Conservation (phyloP, 2,113 vertebrate genomes). For the Cryptotis parvus region DNA sequence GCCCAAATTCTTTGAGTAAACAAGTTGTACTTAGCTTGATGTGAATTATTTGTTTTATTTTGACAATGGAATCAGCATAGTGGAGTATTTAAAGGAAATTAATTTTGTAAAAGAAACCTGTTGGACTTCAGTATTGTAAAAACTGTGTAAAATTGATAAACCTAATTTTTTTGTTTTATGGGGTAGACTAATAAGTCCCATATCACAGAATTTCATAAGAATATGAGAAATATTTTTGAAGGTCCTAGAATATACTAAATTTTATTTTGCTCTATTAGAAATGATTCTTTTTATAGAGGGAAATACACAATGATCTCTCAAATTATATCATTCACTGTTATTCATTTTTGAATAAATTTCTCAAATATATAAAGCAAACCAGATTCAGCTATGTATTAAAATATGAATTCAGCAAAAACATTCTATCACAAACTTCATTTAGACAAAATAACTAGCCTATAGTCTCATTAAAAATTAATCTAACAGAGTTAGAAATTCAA, state of each 20-base stretch:
- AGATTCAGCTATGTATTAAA: conserved; percentile 42
- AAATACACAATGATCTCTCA: conserved; percentile 39
- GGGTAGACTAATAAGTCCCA: background rate
- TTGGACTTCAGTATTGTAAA: background rate
- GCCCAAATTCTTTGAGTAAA: background rate
- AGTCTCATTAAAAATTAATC: conserved; percentile 32
- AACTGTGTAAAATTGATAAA: background rate
- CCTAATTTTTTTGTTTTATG: background rate
- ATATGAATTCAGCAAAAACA: conserved; percentile 1
- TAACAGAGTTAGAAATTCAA: conserved; percentile 9
- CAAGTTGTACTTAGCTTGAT: conserved; percentile 12
- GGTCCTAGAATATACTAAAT: background rate
- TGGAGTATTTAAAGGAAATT: background rate
- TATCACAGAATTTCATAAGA: background rate
- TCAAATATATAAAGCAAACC: conserved; percentile 1
- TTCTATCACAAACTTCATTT: conserved; percentile 42
- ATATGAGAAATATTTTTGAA: background rate
- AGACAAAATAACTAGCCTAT: background rate
- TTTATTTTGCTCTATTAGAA: conserved; percentile 30
- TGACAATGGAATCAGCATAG: conserved; percentile 20
- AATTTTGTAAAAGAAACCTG: conserved; percentile 5
- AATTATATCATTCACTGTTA: conserved; percentile 17
- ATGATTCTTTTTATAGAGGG: conserved; percentile 34
- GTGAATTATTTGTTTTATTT: conserved; percentile 47
- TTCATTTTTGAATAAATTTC: conserved; percentile 54